A percentile compares a stretch with the other conserved stretches of the same genome.
phyloP scores from a whole-genome alignment of 2,113 vertebrate genomes.

The Psittacus erithacus region DNA sequence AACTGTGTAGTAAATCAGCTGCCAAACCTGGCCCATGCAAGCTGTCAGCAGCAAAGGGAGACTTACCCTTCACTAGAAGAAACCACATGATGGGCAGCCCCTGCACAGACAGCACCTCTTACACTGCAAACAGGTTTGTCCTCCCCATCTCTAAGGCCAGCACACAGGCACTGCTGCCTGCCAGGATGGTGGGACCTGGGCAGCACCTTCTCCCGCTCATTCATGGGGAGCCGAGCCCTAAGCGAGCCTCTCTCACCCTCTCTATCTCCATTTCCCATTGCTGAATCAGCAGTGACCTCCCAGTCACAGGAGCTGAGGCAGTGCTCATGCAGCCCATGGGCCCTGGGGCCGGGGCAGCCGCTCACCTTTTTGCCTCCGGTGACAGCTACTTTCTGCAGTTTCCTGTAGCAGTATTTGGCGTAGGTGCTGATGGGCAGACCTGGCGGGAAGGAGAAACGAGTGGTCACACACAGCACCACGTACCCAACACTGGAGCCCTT shows the following conservation, averaged over 20 bases:
- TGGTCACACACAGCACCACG: rapidly evolving
- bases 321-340: background rate
- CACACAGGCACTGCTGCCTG: background rate
- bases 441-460: conserved; percentile 16
- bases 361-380: conserved; percentile 91
- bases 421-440: conserved; percentile 89
- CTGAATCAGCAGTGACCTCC: background rate
- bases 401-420: conserved; percentile 88
- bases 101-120: background rate
- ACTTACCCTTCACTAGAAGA: background rate
- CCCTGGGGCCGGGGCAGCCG: background rate
- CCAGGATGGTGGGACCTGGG: background rate
- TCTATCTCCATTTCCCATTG: background rate
- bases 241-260: rapidly evolving
- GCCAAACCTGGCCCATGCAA: background rate
- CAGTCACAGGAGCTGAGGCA: background rate
- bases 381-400: conserved; percentile 87
- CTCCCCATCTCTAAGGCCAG: background rate
- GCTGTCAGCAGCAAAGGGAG: background rate
- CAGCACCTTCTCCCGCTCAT: background rate
- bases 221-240: rapidly evolving
- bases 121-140: background rate
- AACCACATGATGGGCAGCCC: background rate
- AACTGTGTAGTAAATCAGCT: background rate
- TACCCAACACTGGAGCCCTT: background rate